A percentile compares a stretch with the other conserved stretches of the same genome.
Evolutionary conservation across 2,113 vertebrate species (phyloP).

Genomic region (Pelecanoides urinatrix): DNA sequence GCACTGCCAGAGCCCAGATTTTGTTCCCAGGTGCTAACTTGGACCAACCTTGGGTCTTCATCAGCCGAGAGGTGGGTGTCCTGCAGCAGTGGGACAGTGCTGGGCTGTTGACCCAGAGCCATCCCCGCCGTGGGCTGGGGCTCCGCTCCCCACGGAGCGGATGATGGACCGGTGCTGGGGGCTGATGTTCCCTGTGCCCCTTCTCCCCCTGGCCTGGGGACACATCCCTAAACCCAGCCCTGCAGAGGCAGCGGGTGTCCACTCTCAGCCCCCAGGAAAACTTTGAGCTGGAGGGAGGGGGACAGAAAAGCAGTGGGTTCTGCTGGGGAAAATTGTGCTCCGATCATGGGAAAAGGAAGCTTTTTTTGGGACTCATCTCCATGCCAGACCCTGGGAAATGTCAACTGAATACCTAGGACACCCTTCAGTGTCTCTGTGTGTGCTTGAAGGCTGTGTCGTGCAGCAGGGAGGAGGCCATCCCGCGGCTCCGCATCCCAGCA

Average conservation of each 20-base stretch:
- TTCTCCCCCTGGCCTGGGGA: neutral
- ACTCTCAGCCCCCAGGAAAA: neutral
- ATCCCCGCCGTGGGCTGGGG: neutral
- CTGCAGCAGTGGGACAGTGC: neutral
- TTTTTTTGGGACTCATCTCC: neutral
- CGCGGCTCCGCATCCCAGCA: fast-evolving
- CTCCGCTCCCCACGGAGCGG: neutral
- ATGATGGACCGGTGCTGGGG: neutral
- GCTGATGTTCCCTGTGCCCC: neutral
- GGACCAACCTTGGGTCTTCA: neutral
- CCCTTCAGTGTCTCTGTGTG: neutral
- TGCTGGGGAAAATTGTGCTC: neutral
- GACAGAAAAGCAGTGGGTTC: neutral
- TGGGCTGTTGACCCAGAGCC: neutral
- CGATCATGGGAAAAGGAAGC: neutral
- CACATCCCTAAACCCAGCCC: neutral
- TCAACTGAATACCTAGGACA: neutral
- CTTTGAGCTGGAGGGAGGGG: neutral
- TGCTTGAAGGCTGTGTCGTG: neutral
- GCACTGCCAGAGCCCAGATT: neutral
- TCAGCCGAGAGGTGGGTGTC: neutral
- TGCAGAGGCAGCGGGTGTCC: neutral
- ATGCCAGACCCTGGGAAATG: neutral
- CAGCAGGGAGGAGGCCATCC: neutral
- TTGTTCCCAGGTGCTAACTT: neutral